Evolutionary conservation across 1,140 invertebrate species (phyloP).

Genomic region (Colletes latitarsis): DNA sequence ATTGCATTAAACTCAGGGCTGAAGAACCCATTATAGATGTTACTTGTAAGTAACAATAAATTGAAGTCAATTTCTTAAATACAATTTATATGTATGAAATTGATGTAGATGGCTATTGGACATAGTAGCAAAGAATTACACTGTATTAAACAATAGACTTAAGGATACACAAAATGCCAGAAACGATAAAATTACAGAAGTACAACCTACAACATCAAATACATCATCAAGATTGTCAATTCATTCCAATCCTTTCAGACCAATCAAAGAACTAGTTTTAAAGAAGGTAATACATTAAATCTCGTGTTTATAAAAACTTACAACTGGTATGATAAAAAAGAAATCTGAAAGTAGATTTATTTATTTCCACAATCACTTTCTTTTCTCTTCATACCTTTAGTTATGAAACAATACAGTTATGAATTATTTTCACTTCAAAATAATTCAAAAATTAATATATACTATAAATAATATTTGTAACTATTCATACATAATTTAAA

Average conservation of each 20-base stretch:
- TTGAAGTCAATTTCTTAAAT: background rate
- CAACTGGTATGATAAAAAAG: no score
- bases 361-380: no score
- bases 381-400: no score
- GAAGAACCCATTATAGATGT: no score
- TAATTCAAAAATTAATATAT: no score
- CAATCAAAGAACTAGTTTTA: conserved; percentile 66
- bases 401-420: no score
- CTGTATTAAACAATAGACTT: conserved; percentile 67
- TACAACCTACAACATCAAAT: conserved; percentile 44
- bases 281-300: conserved; percentile 43
- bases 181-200: conserved; percentile 24
- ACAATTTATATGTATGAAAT: no score
- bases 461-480: no score
- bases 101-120: conserved; percentile 75
- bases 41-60: conserved; percentile 15
- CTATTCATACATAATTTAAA: no score
- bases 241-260: conserved; percentile 72
- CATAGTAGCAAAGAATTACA: conserved; percentile 75
- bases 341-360: no score
- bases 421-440: no score
- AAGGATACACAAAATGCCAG: conserved; percentile 57
- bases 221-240: conserved; percentile 61
- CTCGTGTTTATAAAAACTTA: background rate
- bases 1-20: no score